These are phyloP conservation scores for Deilephila porcellus DNA, from an alignment of 2,888 invertebrate species.

Conservation along the genomic window DNA sequence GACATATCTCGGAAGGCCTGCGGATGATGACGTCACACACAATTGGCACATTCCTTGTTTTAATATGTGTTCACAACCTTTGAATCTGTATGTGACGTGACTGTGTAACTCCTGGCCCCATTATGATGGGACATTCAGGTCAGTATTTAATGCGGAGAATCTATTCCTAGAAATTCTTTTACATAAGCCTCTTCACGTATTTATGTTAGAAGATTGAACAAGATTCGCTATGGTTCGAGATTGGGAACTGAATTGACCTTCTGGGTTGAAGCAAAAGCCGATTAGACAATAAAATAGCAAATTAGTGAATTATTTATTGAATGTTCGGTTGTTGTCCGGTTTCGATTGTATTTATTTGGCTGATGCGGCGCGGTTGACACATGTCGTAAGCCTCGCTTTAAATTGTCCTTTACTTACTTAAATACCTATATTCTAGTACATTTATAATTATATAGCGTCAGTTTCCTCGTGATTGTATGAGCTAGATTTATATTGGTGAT, in stretches of 20 bases:
- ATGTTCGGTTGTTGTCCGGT: too few species aligned
- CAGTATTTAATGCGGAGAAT: neutral
- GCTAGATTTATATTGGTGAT: too few species aligned
- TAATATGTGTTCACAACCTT: constrained; percentile 1
- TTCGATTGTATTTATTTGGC: too few species aligned
- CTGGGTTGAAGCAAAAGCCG: neutral
- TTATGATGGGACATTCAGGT: neutral
- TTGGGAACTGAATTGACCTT: neutral
- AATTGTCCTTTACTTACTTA: too few species aligned
- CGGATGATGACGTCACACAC: constrained; percentile 8
- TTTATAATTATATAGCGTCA: too few species aligned
- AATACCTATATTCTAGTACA: too few species aligned
- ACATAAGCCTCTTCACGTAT: neutral
- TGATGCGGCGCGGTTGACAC: too few species aligned
- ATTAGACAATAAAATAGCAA: neutral
- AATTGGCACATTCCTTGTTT: constrained; percentile 17
- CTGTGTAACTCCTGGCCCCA: constrained; percentile 1
- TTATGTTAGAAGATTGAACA: neutral
- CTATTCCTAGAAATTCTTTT: neutral
- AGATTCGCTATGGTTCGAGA: neutral
- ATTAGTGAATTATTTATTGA: neutral
- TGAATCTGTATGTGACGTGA: constrained; percentile 9
- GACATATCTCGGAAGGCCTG: constrained; percentile 16
- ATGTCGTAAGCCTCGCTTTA: too few species aligned
- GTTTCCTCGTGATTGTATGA: too few species aligned